A percentile compares a stretch with the other conserved stretches of the same genome.
Evolutionary conservation across 2,888 invertebrate species (phyloP).

Genomic region (Entomobrya proxima): DNA sequence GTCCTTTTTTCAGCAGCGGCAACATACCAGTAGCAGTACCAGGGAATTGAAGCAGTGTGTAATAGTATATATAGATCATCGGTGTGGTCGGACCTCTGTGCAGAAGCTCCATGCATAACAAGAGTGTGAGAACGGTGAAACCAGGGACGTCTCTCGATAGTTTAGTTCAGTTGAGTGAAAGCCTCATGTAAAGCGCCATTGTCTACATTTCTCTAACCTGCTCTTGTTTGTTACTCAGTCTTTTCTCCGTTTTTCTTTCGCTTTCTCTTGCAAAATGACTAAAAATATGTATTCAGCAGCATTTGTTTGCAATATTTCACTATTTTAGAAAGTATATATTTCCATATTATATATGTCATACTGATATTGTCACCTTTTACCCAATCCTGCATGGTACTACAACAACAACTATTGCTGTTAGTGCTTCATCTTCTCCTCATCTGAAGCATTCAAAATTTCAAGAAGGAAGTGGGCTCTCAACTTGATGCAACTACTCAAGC

Average conservation of each 20-base stretch:
- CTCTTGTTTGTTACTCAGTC: slow-evolving; percentile 13
- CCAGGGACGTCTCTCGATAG: background rate
- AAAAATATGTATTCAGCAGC: background rate
- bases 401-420: background rate
- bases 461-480: slow-evolving; percentile 32
- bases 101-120: slow-evolving; percentile 16
- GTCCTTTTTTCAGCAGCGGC: background rate
- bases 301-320: background rate
- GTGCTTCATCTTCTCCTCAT: slow-evolving; percentile 18
- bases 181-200: slow-evolving; percentile 40
- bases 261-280: background rate
- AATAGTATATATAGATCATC: slow-evolving; percentile 8
- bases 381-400: too few species aligned
- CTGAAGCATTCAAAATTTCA: slow-evolving; percentile 24
- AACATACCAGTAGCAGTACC: background rate
- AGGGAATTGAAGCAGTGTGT: background rate
- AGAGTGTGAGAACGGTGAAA: slow-evolving; percentile 29
- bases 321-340: background rate
- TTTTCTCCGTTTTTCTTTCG: background rate
- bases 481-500: slow-evolving; percentile 36
- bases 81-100: background rate
- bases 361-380: background rate
- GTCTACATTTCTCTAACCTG: background rate
- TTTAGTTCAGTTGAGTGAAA: slow-evolving; percentile 63
- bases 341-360: background rate